Conservation (phyloP, 2,113 vertebrate genomes). For the Acanthochromis polyacanthus region DNA sequence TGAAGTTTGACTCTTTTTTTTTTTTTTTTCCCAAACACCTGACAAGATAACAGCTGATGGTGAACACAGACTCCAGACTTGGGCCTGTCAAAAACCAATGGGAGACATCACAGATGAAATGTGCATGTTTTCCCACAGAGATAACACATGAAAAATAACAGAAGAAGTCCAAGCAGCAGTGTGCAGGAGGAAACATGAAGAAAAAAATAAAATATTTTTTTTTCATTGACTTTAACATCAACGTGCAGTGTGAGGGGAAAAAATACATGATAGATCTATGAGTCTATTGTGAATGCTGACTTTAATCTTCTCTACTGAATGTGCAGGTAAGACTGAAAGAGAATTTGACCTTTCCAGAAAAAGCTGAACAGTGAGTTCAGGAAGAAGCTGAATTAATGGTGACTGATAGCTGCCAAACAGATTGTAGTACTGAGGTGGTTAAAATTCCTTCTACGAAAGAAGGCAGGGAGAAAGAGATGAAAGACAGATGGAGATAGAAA, state of each 20-base stretch:
- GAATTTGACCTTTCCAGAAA: neutral
- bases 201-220: neutral
- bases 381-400: neutral
- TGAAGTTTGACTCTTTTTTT: too few species aligned
- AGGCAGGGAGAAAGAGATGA: neutral
- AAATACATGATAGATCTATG: neutral
- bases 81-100: conserved; percentile 20
- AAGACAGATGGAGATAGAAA: neutral
- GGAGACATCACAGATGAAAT: conserved; percentile 5
- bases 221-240: conserved; percentile 7
- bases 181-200: neutral
- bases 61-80: conserved; percentile 27
- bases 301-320: conserved; percentile 1
- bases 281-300: conserved; percentile 2
- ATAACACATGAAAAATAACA: neutral
- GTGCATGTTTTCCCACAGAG: neutral
- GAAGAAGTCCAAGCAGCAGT: neutral
- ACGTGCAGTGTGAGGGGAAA: neutral
- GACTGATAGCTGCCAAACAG: conserved; percentile 7
- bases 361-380: neutral
- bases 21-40: neutral
- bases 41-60: conserved; percentile 11
- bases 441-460: neutral
- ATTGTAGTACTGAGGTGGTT: neutral
- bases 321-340: conserved; percentile 2